Evolutionary conservation across 2,888 invertebrate genomes (phyloP).

Genomic region (Trypoxylon attenuatum): DNA sequence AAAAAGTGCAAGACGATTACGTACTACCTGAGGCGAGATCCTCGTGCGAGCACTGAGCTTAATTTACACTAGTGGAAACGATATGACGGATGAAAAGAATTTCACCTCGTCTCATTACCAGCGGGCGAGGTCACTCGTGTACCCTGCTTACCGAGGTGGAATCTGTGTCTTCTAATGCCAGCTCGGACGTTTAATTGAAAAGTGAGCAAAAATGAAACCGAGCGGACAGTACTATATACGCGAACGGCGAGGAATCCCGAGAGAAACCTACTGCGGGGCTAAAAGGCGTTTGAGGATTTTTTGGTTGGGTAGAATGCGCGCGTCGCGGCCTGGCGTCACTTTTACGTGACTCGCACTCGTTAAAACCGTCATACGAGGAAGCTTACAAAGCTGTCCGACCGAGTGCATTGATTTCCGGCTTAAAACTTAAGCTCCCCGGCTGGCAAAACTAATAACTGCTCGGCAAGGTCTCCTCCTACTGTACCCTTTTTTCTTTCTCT

Average conservation of each 20-base stretch:
- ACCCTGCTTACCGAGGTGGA: not conserved
- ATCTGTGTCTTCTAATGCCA: not conserved
- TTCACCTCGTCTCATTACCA: not conserved
- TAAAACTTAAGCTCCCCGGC: constrained; percentile 56
- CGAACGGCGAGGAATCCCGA: not conserved
- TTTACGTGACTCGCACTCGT: constrained; percentile 56
- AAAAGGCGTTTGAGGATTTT: constrained; percentile 46
- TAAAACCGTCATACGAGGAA: constrained; percentile 58
- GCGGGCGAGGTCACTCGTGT: not conserved
- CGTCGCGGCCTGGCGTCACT: constrained; percentile 35
- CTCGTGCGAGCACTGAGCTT: not conserved
- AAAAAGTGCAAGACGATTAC: not conserved
- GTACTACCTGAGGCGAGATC: not conserved
- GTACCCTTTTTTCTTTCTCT: not conserved
- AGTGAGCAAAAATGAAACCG: constrained; percentile 11
- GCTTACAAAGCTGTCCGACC: constrained; percentile 57
- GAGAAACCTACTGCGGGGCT: not conserved
- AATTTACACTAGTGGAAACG: constrained; percentile 1
- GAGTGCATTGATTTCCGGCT: constrained; percentile 60
- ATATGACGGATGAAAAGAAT: not conserved
- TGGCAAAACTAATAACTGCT: constrained; percentile 60
- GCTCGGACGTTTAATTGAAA: constrained; percentile 36
- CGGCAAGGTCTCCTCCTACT: constrained; percentile 37
- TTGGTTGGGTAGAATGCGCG: constrained; percentile 32
- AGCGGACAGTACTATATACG: constrained; percentile 1